phyloP scores from a whole-genome alignment of 2,888 invertebrate species.

The Drosophila kuntzei region DNA sequence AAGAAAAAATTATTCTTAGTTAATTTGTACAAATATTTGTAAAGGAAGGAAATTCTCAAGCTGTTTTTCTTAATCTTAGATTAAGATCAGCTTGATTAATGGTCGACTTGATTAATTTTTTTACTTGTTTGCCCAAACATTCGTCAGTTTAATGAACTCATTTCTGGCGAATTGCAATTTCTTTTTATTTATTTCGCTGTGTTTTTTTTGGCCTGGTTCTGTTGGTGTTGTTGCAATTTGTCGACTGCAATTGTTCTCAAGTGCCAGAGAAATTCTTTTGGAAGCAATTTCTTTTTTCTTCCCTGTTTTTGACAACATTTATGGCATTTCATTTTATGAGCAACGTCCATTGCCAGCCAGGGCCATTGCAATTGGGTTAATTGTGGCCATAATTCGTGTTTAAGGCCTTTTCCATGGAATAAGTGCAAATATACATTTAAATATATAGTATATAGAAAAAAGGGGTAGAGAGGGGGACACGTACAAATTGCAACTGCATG shows the following conservation, averaged over 20 bases:
- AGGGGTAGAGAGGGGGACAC: background rate
- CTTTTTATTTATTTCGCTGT: constrained; percentile 31
- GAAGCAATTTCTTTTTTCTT: constrained; percentile 54
- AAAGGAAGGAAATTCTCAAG: background rate
- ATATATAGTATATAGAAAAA: background rate
- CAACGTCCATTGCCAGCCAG: constrained; percentile 25
- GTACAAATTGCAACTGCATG: constrained; percentile 60
- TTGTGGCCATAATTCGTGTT: constrained; percentile 71
- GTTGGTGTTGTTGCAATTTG: constrained; percentile 46
- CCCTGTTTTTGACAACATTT: constrained; percentile 52
- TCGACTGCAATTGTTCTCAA: constrained; percentile 58
- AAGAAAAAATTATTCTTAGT: background rate
- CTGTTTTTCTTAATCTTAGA: background rate
- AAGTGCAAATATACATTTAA: constrained; percentile 8
- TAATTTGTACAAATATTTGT: background rate
- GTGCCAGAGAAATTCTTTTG: constrained; percentile 50
- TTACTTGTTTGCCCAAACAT: constrained; percentile 15
- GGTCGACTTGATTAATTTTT: background rate
- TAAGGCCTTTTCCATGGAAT: constrained; percentile 62
- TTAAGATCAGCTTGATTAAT: background rate
- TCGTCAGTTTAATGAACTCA: constrained; percentile 62
- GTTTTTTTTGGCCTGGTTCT: constrained; percentile 37
- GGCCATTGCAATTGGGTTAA: constrained; percentile 74
- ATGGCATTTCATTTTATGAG: constrained; percentile 54
- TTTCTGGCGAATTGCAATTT: constrained; percentile 49